phyloP scores from a whole-genome alignment of 1,140 invertebrate species.

The Galendromus occidentalis region DNA sequence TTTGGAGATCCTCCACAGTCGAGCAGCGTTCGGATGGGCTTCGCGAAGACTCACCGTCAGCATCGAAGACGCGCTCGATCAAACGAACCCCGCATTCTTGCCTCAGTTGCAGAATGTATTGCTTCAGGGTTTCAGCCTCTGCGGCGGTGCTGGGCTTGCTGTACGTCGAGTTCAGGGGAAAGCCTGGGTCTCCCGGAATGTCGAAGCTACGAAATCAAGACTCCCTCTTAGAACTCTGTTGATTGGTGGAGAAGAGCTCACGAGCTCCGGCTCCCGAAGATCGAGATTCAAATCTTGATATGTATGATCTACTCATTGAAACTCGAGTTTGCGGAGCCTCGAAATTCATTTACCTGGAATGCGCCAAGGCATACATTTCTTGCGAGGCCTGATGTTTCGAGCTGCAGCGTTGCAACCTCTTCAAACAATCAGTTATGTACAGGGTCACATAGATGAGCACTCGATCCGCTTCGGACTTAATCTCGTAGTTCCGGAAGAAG shows the following conservation, averaged over 20 bases:
- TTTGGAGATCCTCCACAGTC: too few species aligned
- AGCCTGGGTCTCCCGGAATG: slow-evolving; percentile 84
- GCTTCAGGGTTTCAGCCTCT: slow-evolving; percentile 69
- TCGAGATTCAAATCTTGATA: too few species aligned
- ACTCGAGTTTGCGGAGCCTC: too few species aligned
- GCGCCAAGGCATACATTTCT: slow-evolving; percentile 87
- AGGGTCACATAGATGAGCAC: slow-evolving; percentile 92
- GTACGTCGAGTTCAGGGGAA: slow-evolving; percentile 94
- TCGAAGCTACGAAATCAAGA: slow-evolving; percentile 35
- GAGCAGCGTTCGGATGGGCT: too few species aligned
- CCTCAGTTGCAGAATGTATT: slow-evolving; percentile 79
- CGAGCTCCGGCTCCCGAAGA: too few species aligned
- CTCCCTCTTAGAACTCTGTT: too few species aligned
- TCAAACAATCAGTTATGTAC: slow-evolving; percentile 97
- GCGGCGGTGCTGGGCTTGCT: slow-evolving; percentile 53
- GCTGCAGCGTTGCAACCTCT: slow-evolving; percentile 72
- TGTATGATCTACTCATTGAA: too few species aligned
- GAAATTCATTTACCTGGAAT: slow-evolving; percentile 46
- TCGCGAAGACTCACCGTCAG: slow-evolving; percentile 37
- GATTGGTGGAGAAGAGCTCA: too few species aligned
- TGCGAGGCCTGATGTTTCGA: slow-evolving; percentile 71
- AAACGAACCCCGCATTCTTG: slow-evolving; percentile 82
- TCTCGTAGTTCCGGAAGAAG: slow-evolving; percentile 96
- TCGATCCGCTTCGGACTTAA: slow-evolving; percentile 84
- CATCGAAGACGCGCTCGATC: slow-evolving; percentile 71